Base-by-base conservation (phyloP, 2,888 invertebrate genomes). In the Eledona agricola region DNA sequence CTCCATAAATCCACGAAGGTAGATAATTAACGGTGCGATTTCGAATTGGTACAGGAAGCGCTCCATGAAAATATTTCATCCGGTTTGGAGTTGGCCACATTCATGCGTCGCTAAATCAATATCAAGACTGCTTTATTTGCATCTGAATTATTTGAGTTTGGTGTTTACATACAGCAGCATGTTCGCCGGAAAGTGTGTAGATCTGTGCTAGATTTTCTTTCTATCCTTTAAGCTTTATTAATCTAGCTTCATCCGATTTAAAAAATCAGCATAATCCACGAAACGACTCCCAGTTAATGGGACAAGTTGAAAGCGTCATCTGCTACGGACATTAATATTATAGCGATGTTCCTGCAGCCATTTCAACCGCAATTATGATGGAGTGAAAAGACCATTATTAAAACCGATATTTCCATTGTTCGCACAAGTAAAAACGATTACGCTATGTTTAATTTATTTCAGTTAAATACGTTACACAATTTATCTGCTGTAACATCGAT, bases 271-370 rank as follows among this genome's bases (percentile, higher is more conserved):
- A 32, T 32, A 12, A 38, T 38, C 38, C 7, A 13, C 23, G 5
- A 12, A 38, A 20, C 17, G 17, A 28, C n/a, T 34, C 19, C 10
- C 6, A 15, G 20, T 9, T 17, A 31, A 20, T 34, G 34, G 22
- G 25, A 26, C 35, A 20, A 26, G 20, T 38, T 31, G 38, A 47
- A 20, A 35, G 6, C 19, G 28, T 38, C 40, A 42, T 31, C 42
- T 50, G 42, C 19, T 17, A 9, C 22, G 9, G 42, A 50, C 32
- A 50, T 40, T 50, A 50, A 50, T 40, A 32, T 50, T 40, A 46
- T 7, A 23, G 29, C 22, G 22, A 45, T 45, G 32, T 23, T 13
- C 5, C 11, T 34, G 4, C 16, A 42, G 32, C 32, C 25, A 25
- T 34, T 45, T 45, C 34, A 23, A 20, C 5, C 25, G 19, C 20